phyloP scores from a whole-genome alignment of 2,113 vertebrate species.

The Upupa epops region DNA sequence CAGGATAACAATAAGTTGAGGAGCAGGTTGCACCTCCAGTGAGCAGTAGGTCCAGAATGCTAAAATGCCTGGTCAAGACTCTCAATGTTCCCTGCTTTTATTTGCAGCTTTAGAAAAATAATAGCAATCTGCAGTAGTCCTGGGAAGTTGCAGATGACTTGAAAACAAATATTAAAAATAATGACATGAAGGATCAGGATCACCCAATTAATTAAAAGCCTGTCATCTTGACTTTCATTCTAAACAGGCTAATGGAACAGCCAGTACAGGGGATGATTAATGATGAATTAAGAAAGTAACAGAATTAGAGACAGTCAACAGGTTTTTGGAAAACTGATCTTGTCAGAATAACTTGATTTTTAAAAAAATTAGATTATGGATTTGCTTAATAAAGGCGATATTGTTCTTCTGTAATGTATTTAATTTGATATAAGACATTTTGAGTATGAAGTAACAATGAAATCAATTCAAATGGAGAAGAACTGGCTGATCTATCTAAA shows the following conservation, averaged over 20 bases:
- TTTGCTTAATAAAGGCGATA: constrained; percentile 48
- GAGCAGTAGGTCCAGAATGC: neutral
- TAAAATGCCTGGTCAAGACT: neutral
- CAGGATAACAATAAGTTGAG: neutral
- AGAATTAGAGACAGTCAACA: constrained; percentile 39
- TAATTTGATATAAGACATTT: constrained; percentile 49
- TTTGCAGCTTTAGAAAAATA: neutral
- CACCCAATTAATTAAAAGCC: constrained; percentile 34
- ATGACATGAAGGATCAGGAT: neutral
- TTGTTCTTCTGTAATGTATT: constrained; percentile 48
- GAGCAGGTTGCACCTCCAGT: neutral
- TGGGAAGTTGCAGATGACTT: neutral
- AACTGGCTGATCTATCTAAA: neutral
- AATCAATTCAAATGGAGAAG: constrained; percentile 20
- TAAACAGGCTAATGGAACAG: constrained; percentile 13
- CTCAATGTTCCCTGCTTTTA: neutral
- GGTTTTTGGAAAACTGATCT: constrained; percentile 36
- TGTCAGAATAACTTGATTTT: constrained; percentile 55
- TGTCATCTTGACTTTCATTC: constrained; percentile 34
- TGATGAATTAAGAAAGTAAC: constrained; percentile 39
- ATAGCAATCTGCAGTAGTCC: neutral
- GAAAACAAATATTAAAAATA: neutral
- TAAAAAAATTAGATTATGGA: constrained; percentile 31
- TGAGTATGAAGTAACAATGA: constrained; percentile 43
- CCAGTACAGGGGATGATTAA: constrained; percentile 25